A percentile compares a stretch with the other conserved stretches of the same genome.
phyloP scores from a whole-genome alignment of 1,140 invertebrate species.

The Oryctes rhinoceros region DNA sequence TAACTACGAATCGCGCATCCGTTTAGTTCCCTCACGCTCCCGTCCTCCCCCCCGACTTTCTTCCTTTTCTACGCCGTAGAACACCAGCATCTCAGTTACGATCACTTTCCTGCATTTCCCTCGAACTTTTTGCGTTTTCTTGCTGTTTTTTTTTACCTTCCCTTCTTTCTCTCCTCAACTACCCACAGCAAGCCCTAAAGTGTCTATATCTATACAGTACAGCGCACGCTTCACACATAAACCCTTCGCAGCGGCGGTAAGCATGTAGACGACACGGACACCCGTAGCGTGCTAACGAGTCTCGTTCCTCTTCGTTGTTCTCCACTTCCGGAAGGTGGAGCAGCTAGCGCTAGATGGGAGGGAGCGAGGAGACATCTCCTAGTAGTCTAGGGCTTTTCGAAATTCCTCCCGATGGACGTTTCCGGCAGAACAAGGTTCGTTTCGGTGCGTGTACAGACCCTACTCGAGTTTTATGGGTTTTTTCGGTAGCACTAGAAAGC shows the following conservation, averaged over 20 bases:
- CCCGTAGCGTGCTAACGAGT: background rate
- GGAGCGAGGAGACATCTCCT: background rate
- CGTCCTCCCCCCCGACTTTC: background rate
- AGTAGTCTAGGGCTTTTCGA: background rate
- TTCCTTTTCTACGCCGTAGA: background rate
- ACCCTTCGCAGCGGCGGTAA: background rate
- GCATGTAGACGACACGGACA: background rate
- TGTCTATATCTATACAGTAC: background rate
- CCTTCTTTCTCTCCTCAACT: background rate
- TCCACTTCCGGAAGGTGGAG: background rate
- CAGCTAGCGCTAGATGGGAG: background rate
- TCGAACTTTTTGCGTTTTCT: background rate
- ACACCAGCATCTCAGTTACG: too few species aligned
- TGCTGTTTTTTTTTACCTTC: background rate
- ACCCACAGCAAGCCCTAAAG: background rate
- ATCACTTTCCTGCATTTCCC: background rate
- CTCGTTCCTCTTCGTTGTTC: background rate
- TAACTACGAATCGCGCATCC: constrained; percentile 6
- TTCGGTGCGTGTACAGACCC: background rate
- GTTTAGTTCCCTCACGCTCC: background rate
- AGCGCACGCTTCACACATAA: background rate
- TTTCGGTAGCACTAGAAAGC: background rate
- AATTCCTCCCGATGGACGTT: constrained; percentile 8
- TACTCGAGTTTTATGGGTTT: background rate
- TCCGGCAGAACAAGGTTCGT: constrained; percentile 7